These are phyloP conservation scores for Myodes glareolus DNA, from an alignment of 2,113 vertebrate genomes.

Conservation along the genomic window DNA sequence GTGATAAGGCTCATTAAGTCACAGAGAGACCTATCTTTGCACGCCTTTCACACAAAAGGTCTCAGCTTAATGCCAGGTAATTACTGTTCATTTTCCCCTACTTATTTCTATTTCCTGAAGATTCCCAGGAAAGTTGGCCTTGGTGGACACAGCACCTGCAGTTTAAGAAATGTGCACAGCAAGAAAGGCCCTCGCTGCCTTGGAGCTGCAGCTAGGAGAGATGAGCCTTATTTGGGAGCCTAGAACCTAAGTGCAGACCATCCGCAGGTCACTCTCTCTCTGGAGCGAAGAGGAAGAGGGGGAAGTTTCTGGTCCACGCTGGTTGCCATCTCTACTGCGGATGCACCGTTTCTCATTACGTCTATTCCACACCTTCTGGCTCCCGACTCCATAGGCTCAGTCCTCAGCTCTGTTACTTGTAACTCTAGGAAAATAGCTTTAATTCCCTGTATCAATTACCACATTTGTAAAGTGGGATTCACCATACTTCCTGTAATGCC, in stretches of 20 bases:
- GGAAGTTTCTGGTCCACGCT: background rate
- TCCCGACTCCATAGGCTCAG: background rate
- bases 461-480: background rate
- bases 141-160: constrained; percentile 18
- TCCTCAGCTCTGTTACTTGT: background rate
- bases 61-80: constrained; percentile 79
- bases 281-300: constrained; percentile 15
- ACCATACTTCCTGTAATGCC: background rate
- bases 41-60: constrained; percentile 78
- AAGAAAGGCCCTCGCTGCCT: background rate
- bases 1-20: constrained; percentile 80
- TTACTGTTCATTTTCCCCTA: constrained; percentile 73
- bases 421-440: background rate
- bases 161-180: background rate
- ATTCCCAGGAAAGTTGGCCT: constrained; percentile 63
- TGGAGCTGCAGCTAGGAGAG: background rate
- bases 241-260: constrained; percentile 52
- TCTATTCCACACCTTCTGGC: background rate
- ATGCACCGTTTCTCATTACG: background rate
- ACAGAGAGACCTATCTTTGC: constrained; percentile 76
- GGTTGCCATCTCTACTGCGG: background rate
- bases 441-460: background rate
- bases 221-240: background rate
- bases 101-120: constrained; percentile 76
- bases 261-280: background rate